Base-by-base conservation (phyloP, 2,797 vertebrate genomes). In the Aythya fuligula region DNA sequence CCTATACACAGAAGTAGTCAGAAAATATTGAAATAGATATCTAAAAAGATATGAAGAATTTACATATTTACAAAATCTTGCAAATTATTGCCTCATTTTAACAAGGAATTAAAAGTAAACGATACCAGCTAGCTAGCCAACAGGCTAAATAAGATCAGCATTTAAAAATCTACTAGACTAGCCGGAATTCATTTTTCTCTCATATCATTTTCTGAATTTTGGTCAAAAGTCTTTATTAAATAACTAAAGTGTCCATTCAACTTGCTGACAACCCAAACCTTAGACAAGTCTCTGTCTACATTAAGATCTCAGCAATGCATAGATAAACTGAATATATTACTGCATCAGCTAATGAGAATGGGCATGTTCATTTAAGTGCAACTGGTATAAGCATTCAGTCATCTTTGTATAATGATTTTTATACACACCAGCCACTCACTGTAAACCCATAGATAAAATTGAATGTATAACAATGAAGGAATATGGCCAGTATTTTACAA, bases 1-100 rank as follows among this genome's bases (percentile, higher is more conserved):
- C 97, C 96, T 97, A 98, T 97, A 98, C 97, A 98, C 97, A 89
- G 96, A 98, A 98, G 97, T 97, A 98, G 97, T 98, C 98, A 97
- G 98, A 98, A 98, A 98, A 98, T 98, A 98, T 94, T 97, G 97
- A 98, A 98, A 98, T 93, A 98, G 97, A 97, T 97, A 98, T 98
- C 97, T 98, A 98, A 98, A 98, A 98, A 98, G 97, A 97, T 96
- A 98, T 97, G 97, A 97, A 98, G 96, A 97, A 98, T 98, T 95
- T 98, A 98, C 96, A 98, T 98, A 97, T 98, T 98, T 98, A 98
- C 95, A 97, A 98, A 97, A 97, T 98, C 98, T 99, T 99, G 99
- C 99, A 99, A 98, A 99, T 99, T 99, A 99, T 99, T 99, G 99
- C 99, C 99, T 99, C 99, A 98, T 98, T 98, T 98, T 97, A 98